Base-by-base conservation (phyloP, 2,113 vertebrate species). In the Gobiocypris rarus region DNA sequence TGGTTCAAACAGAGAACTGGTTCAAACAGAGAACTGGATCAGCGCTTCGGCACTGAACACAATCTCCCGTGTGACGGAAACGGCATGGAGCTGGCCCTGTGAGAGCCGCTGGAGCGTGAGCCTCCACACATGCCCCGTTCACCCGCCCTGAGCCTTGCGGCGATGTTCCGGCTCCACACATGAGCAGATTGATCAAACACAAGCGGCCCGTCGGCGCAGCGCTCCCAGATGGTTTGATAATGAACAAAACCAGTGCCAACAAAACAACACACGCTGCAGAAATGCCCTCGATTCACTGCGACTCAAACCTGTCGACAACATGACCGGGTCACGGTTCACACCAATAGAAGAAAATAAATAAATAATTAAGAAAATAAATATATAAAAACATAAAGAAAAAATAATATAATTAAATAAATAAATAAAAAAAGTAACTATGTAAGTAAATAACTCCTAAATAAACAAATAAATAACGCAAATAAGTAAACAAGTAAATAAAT, bases 241-340 rank as follows among this genome's bases (percentile, higher is more conserved):
- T 85, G 76, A 88, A 88, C 48, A 81, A 84, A 89, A 88, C 41
- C 24, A 61, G 84, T 85, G 63, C 79, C 79, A 87, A 71, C 83
- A 58, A 86, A 84, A 88, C 75, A 14, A 43, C 0, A 10, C 4
- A 5, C 22, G 22, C 67, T 6, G 67, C 34, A 1, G 38, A 70
- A 24, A 26, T 4, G 58, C 58, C 58, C 58, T 61, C 1, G 17
- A 8, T 54, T 54, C 52, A 54, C 52, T 3, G 0, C 2, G 6
- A 54, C 52, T 19, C 8, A 7, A 54, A 54, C 28, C 63, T 67
- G 63, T 2, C 7, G 28, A 19, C 61, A 8, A 19, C 63, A 38
- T 38, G 65, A 22, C 65, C 31, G 31, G 65, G 65, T 38, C 65
- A 38, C 31, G 1, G 0, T 7, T 65, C 61, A 34, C 63, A 3